These are phyloP conservation scores for Eupithecia tripunctaria DNA, from an alignment of 2,888 invertebrate species.

Conservation along the genomic window DNA sequence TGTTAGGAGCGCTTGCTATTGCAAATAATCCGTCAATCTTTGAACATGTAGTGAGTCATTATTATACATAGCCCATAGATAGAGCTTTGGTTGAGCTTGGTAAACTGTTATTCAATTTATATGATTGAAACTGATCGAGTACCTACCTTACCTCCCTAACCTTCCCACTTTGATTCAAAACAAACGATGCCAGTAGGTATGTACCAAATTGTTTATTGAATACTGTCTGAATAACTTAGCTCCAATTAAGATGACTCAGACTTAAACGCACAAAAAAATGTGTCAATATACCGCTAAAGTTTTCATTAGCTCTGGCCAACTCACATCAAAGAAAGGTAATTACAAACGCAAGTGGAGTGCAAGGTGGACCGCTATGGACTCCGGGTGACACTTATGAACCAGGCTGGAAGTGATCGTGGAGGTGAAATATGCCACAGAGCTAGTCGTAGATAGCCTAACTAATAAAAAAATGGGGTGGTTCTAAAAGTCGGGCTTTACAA, in stretches of 20 bases:
- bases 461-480: not conserved
- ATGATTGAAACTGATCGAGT: not conserved
- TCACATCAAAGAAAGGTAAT: constrained; percentile 62
- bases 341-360: constrained; percentile 79
- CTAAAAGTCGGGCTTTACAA: too few relatives aligned
- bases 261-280: constrained; percentile 5
- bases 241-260: not conserved
- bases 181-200: not conserved
- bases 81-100: not conserved
- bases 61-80: too few relatives aligned
- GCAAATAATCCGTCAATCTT: not conserved
- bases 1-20: not conserved
- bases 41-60: not conserved
- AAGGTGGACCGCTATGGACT: constrained; percentile 67
- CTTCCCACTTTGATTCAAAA: not conserved
- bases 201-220: not conserved
- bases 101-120: not conserved
- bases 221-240: not conserved
- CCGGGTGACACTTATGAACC: constrained; percentile 75
- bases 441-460: not conserved
- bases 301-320: constrained; percentile 43
- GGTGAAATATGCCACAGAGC: constrained; percentile 17
- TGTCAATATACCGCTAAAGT: constrained; percentile 40
- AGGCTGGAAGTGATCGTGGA: constrained; percentile 59
- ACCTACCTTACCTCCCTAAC: not conserved